Evolutionary conservation across 2,888 invertebrate genomes (phyloP).

Genomic region (Brassicogethes aeneus): DNA sequence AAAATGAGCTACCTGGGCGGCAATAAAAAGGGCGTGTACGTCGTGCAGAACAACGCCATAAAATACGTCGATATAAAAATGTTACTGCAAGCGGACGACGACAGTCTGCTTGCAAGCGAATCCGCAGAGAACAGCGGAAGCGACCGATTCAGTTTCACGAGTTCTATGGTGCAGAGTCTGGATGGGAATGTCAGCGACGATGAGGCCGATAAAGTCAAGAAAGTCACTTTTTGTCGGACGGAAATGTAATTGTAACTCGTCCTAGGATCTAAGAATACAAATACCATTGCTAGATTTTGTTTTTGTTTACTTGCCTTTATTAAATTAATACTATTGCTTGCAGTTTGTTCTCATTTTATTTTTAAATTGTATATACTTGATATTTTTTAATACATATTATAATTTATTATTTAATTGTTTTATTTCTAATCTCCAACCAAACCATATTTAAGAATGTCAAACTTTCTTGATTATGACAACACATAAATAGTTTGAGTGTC

Average conservation of each 20-base stretch:
- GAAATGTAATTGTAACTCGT: conserved; percentile 10
- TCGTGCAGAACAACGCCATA: conserved; percentile 33
- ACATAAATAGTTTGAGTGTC: no score
- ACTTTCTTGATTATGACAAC: no score
- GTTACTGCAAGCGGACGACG: conserved; percentile 21
- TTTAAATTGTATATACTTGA: no score
- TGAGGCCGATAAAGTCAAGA: conserved; percentile 15
- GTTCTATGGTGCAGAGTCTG: conserved; percentile 43
- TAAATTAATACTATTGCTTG: no score
- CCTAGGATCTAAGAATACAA: no score
- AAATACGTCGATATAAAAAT: conserved; percentile 28
- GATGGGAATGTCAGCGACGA: conserved; percentile 41
- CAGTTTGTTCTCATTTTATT: no score
- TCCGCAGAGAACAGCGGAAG: conserved; percentile 19
- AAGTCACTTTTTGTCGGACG: conserved; percentile 27
- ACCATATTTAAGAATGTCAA: no score
- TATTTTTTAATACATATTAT: no score
- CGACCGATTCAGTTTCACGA: conserved; percentile 47
- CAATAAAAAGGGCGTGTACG: conserved; percentile 39
- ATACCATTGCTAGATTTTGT: no score
- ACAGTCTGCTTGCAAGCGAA: conserved; percentile 22
- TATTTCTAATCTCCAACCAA: no score
- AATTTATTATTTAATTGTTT: no score
- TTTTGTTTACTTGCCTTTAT: no score
- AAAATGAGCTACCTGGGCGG: conserved; percentile 39